A percentile compares a stretch with the other conserved stretches of the same genome.
Evolutionary conservation across 2,113 vertebrate species (phyloP).

Genomic region (Lonchura striata): DNA sequence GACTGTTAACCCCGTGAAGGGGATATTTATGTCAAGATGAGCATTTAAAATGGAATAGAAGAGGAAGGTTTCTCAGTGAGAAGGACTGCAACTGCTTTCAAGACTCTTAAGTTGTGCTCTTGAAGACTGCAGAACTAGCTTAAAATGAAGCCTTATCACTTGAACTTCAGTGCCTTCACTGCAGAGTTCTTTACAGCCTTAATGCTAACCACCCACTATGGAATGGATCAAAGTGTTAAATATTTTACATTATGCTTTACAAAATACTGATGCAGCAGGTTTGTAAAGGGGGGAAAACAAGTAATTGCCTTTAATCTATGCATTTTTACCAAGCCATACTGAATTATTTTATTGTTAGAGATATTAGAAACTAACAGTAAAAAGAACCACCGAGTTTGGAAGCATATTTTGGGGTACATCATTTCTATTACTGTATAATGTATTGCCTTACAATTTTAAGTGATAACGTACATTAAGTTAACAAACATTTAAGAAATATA

Average conservation of each 20-base stretch:
- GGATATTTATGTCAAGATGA: conserved; percentile 72
- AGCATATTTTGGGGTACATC: conserved; percentile 84
- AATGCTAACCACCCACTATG: conserved; percentile 75
- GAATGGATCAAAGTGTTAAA: conserved; percentile 73
- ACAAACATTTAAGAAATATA: conserved; percentile 88
- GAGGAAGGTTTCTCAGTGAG: conserved; percentile 79
- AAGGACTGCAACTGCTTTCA: conserved; percentile 72
- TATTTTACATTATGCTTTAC: conserved; percentile 78
- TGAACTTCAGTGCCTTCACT: conserved; percentile 87
- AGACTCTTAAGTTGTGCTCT: conserved; percentile 72
- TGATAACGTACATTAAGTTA: conserved; percentile 94
- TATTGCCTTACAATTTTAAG: conserved; percentile 93
- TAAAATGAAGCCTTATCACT: conserved; percentile 77
- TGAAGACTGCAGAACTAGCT: conserved; percentile 77
- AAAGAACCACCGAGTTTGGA: conserved; percentile 74
- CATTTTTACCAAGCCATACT: conserved; percentile 97
- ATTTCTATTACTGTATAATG: conserved; percentile 89
- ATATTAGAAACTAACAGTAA: conserved; percentile 88
- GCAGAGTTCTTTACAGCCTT: conserved; percentile 81
- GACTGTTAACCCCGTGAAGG: conserved; percentile 67
- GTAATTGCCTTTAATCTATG: conserved; percentile 94
- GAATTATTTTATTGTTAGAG: conserved; percentile 85
- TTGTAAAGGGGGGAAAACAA: conserved; percentile 77
- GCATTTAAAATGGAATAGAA: conserved; percentile 54
- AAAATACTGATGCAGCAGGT: conserved; percentile 75